These are phyloP conservation scores for Cherax quadricarinatus DNA, from an alignment of 1,140 invertebrate genomes.

Conservation along the genomic window DNA sequence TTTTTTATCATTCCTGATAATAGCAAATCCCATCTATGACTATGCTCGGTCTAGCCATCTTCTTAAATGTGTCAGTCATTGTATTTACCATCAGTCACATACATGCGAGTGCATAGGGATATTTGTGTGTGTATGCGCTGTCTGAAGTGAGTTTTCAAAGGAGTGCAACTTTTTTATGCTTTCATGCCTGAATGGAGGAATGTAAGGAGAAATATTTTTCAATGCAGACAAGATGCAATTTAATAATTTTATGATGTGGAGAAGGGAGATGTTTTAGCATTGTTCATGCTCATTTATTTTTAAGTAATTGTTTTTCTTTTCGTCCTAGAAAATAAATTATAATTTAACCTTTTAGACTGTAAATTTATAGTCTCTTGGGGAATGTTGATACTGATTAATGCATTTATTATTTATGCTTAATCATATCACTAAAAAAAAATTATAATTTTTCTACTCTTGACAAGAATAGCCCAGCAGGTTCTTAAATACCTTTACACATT, in stretches of 20 bases:
- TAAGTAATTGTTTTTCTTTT: not conserved
- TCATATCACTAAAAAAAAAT: not conserved
- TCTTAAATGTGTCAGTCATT: slow-evolving; percentile 23
- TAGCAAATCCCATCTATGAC: not conserved
- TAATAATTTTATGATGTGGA: not conserved
- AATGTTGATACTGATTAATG: not conserved
- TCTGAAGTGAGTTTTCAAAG: not conserved
- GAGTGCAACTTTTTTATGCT: not conserved
- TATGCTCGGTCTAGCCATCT: slow-evolving; percentile 17
- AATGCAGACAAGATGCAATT: slow-evolving; percentile 19
- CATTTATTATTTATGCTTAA: not conserved
- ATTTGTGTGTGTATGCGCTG: not conserved
- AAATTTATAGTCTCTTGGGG: not conserved
- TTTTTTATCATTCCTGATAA: not conserved
- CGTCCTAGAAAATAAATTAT: not conserved
- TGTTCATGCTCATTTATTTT: not conserved
- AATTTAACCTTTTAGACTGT: not conserved
- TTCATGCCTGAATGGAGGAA: not conserved
- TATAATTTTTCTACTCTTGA: not conserved
- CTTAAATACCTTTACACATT: too few relatives aligned
- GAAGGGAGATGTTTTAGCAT: not conserved
- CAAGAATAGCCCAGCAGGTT: not conserved
- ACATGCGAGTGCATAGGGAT: not conserved
- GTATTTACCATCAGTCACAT: slow-evolving; percentile 44
- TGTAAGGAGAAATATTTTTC: not conserved